Evolutionary conservation across 2,113 vertebrate genomes (phyloP).

Genomic region (Ceuthmochares aereus): DNA sequence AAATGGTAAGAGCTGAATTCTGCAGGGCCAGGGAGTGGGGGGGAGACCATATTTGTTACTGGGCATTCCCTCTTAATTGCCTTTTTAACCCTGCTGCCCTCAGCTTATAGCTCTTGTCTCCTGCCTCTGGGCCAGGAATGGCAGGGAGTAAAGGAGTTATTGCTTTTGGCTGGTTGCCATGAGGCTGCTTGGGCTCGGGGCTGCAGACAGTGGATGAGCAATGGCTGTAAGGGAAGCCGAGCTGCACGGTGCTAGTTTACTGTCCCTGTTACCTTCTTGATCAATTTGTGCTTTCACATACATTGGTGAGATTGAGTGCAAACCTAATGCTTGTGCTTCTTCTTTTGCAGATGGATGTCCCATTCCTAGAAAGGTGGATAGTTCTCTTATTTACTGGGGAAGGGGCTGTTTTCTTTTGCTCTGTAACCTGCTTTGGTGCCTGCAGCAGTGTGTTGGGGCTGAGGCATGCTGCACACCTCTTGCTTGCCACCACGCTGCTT

Average conservation of each 20-base stretch:
- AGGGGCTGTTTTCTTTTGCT: neutral
- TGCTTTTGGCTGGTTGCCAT: neutral
- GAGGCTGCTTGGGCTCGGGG: neutral
- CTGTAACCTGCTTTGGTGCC: neutral
- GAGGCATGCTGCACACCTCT: neutral
- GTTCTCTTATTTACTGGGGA: neutral
- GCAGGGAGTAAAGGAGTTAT: neutral
- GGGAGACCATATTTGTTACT: neutral
- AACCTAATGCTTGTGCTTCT: constrained; percentile 56
- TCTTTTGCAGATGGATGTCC: constrained; percentile 88
- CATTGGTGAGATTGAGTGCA: neutral
- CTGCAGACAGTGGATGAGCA: neutral
- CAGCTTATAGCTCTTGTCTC: neutral
- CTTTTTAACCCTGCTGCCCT: neutral
- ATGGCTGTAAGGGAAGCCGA: neutral
- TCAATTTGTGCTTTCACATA: neutral
- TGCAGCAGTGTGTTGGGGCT: neutral
- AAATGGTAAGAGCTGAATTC: constrained; percentile 81
- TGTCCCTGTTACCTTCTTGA: neutral
- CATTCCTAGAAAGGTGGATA: constrained; percentile 82
- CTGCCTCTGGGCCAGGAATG: neutral
- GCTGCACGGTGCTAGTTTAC: neutral
- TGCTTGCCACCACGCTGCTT: neutral
- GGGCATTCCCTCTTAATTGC: neutral
- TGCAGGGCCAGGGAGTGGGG: neutral